phyloP scores from a whole-genome alignment of 2,113 vertebrate genomes.

The Callopanchax toddi region DNA sequence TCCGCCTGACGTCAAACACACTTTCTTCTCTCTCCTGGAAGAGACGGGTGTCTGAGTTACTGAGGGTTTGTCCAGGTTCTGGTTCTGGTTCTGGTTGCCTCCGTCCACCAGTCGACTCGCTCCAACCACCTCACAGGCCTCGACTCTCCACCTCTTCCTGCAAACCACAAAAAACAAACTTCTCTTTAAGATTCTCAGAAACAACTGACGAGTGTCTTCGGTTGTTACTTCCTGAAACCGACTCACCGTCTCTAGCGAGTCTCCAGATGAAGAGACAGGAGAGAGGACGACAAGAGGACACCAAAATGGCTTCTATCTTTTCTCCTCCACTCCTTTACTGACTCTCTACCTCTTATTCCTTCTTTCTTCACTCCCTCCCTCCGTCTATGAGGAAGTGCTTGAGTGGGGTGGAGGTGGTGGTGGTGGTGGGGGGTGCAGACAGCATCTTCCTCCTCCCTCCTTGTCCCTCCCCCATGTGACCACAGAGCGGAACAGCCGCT shows the following conservation, averaged over 20 bases:
- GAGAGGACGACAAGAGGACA: neutral
- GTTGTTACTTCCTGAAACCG: conserved; percentile 24
- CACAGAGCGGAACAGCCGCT: conserved; percentile 57
- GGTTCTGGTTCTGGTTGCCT: too few relatives aligned
- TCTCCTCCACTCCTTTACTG: conserved; percentile 14
- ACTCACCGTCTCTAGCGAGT: neutral
- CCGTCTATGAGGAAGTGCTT: conserved; percentile 58
- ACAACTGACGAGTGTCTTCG: neutral
- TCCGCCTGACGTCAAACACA: neutral
- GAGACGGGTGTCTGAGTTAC: conserved; percentile 6
- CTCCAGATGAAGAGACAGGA: neutral
- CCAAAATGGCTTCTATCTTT: conserved; percentile 66
- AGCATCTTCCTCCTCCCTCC: conserved; percentile 18
- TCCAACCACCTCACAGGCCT: neutral
- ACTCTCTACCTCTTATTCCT: conserved; percentile 31
- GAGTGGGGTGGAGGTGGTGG: conserved; percentile 39
- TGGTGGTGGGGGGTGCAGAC: conserved; percentile 16
- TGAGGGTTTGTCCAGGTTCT: neutral
- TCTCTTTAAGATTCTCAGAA: neutral
- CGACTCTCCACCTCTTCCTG: conserved; percentile 14
- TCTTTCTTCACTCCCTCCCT: conserved; percentile 20
- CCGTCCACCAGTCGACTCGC: neutral
- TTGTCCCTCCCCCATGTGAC: conserved; percentile 26
- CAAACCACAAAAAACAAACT: neutral
- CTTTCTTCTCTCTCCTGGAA: neutral